Percentiles rank a stretch among this genome's conserved stretches.
phyloP scores from a whole-genome alignment of 2,797 vertebrate species.

The Bradypus variegatus region DNA sequence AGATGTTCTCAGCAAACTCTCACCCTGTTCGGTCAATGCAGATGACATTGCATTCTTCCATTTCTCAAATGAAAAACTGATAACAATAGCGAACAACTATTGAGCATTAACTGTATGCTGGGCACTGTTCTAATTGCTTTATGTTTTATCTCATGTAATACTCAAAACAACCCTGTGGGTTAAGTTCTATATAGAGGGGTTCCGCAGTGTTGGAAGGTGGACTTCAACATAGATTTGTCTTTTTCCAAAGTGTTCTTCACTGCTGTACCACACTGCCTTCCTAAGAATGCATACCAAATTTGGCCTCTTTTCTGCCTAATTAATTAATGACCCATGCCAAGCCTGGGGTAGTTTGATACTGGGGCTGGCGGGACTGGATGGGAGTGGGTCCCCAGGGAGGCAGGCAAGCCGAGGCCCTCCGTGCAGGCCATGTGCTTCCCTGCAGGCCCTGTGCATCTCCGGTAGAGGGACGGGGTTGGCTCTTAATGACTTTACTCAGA shows the following conservation, averaged over 20 bases:
- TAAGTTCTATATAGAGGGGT: neutral
- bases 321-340: neutral
- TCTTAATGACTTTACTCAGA: neutral
- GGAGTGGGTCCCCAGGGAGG: neutral
- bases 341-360: neutral
- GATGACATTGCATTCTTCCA: neutral
- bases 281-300: neutral
- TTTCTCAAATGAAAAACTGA: neutral
- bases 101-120: neutral
- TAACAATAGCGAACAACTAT: neutral
- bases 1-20: neutral
- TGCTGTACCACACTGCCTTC: rapidly evolving
- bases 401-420: neutral
- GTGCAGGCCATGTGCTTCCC: rapidly evolving
- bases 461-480: neutral
- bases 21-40: neutral
- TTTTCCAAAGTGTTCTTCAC: neutral
- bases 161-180: neutral
- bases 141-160: neutral
- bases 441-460: neutral
- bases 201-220: neutral
- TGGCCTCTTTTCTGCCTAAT: neutral
- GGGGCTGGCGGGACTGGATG: neutral
- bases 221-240: neutral
- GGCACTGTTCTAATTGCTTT: neutral